Conservation (phyloP, 2,888 invertebrate species). For the Parnassius mnemosyne region DNA sequence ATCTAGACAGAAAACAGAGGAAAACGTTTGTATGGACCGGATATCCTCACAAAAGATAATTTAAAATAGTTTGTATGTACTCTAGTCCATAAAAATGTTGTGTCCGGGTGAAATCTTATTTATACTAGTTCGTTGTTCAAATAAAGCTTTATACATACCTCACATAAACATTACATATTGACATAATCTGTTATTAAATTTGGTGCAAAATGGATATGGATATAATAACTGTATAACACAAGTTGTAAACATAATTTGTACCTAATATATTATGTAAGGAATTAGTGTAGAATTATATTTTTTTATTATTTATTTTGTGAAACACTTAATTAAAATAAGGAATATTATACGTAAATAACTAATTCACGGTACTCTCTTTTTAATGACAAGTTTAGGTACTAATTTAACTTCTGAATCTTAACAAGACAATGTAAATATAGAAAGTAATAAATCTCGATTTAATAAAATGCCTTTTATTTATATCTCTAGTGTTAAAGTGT, state of each 20-base stretch:
- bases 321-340: background rate
- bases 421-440: constrained; percentile 18
- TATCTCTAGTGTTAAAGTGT: background rate
- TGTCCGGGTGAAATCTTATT: too few species aligned
- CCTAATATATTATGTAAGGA: constrained; percentile 6
- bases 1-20: too few species aligned
- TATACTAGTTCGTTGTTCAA: too few species aligned
- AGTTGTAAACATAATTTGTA: too few species aligned
- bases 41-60: too few species aligned
- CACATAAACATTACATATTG: too few species aligned
- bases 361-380: constrained; percentile 15
- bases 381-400: constrained; percentile 9
- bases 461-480: background rate
- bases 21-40: too few species aligned
- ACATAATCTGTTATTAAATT: background rate
- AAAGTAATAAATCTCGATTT: constrained; percentile 6
- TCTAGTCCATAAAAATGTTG: too few species aligned
- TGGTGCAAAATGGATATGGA: background rate
- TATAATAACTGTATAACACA: background rate
- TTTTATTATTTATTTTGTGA: constrained; percentile 12
- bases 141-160: too few species aligned
- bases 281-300: background rate
- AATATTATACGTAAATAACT: constrained; percentile 14
- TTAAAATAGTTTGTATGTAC: too few species aligned
- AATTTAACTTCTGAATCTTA: background rate